phyloP scores from a whole-genome alignment of 2,797 vertebrate species.

The Streptopelia turtur region DNA sequence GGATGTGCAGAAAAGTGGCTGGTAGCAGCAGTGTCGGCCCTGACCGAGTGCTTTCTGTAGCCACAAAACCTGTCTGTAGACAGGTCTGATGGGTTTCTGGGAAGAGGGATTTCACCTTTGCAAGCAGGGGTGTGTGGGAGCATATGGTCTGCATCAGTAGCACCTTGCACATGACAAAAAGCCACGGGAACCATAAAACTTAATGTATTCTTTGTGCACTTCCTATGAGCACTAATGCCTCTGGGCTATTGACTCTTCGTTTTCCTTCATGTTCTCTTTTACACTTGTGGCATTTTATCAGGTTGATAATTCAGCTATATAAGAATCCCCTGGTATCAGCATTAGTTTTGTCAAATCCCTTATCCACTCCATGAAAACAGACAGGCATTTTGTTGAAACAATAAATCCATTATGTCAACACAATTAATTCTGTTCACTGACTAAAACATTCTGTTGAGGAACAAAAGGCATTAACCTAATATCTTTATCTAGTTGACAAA shows the following conservation, averaged over 20 bases:
- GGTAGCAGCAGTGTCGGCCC: background rate
- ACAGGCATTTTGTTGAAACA: constrained; percentile 15
- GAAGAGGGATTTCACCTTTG: background rate
- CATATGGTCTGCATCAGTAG: background rate
- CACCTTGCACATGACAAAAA: background rate
- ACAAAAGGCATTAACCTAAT: constrained; percentile 54
- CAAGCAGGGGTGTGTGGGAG: background rate
- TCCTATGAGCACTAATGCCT: background rate
- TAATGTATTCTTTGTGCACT: background rate
- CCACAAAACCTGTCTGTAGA: background rate
- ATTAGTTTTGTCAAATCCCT: constrained; percentile 23
- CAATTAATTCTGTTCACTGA: constrained; percentile 43
- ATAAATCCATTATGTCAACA: constrained; percentile 66
- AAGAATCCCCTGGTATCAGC: background rate
- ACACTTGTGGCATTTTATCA: background rate
- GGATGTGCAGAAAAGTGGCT: background rate
- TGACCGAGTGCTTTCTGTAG: background rate
- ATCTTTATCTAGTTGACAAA: constrained; percentile 52
- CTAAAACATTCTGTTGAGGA: constrained; percentile 15
- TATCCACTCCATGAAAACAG: background rate
- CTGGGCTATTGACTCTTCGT: background rate
- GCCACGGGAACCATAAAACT: background rate
- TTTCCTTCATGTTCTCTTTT: background rate
- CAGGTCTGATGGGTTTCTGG: background rate
- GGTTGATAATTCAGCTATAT: background rate